A percentile compares a stretch with the other conserved stretches of the same genome.
Evolutionary conservation across 2,797 vertebrate genomes (phyloP).

Genomic region (Cheirogaleus major): DNA sequence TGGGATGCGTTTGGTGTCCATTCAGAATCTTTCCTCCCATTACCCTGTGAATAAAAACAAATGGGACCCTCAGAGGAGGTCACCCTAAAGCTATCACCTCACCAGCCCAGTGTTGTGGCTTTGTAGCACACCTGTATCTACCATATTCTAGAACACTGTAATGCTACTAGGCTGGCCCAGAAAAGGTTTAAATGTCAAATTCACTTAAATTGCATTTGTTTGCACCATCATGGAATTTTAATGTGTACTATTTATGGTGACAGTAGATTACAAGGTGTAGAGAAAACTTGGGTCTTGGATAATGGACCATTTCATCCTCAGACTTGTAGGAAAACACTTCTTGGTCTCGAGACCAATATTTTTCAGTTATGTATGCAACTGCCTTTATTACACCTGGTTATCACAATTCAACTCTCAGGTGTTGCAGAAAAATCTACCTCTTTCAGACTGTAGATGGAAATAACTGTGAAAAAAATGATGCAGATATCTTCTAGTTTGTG

Average conservation of each 20-base stretch:
- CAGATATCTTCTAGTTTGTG: conserved; percentile 90
- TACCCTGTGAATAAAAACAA: conserved; percentile 68
- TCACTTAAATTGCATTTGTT: conserved; percentile 77
- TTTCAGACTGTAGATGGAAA: conserved; percentile 92
- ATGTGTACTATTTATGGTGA: conserved; percentile 67
- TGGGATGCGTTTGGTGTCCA: conserved; percentile 62
- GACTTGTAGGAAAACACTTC: conserved; percentile 69
- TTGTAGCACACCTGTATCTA: conserved; percentile 70
- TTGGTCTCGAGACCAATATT: conserved; percentile 73
- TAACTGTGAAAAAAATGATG: conserved; percentile 93
- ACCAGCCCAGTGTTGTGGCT: conserved; percentile 66
- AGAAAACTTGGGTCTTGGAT: conserved; percentile 63
- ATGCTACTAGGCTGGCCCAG: conserved; percentile 78
- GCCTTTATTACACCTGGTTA: conserved; percentile 87
- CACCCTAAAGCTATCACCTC: conserved; percentile 43
- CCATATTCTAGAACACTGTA: conserved; percentile 80
- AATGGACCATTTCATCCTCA: conserved; percentile 77
- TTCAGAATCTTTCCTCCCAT: conserved; percentile 42
- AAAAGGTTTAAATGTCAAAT: conserved; percentile 60
- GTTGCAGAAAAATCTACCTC: conserved; percentile 97
- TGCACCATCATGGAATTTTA: conserved; percentile 62
- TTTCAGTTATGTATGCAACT: conserved; percentile 73
- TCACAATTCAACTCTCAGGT: conserved; percentile 95
- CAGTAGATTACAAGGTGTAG: conserved; percentile 68
- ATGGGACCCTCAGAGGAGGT: conserved; percentile 25